A percentile compares a stretch with the other conserved stretches of the same genome.
These are phyloP conservation scores for Trichoplax adhaerens DNA, from an alignment of 37 sponge, comb jelly and placozoan genomes.

Conservation along the genomic window DNA sequence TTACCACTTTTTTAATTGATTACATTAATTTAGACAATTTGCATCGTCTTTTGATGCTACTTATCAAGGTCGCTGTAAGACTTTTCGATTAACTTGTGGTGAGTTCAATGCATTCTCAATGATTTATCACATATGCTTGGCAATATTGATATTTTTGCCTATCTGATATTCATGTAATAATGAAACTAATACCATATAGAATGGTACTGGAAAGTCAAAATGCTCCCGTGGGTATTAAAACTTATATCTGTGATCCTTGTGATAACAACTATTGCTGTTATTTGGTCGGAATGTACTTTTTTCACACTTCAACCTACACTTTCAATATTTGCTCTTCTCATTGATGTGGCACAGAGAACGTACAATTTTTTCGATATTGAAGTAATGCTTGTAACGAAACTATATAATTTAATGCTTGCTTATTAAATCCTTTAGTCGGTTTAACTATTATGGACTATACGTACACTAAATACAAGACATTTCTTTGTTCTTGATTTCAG, in stretches of 20 bases:
- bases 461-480: background rate
- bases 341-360: constrained; percentile 14
- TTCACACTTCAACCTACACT: constrained; percentile 14
- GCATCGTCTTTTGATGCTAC: constrained; percentile 11
- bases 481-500: constrained; percentile 15
- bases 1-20: no score
- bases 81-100: constrained; percentile 10
- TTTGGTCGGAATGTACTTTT: constrained; percentile 70
- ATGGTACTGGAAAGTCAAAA: constrained; percentile 62
- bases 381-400: constrained; percentile 9
- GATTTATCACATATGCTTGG: constrained; percentile 1
- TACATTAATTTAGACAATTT: constrained; percentile 9
- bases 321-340: constrained; percentile 18
- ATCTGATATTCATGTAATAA: background rate
- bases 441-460: no score
- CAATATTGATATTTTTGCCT: background rate
- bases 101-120: constrained; percentile 7
- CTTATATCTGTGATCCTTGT: constrained; percentile 19
- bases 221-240: constrained; percentile 39
- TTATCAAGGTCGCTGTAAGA: background rate
- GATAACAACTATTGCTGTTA: constrained; percentile 48
- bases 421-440: background rate
- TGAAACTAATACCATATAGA: background rate
- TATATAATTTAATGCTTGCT: background rate
- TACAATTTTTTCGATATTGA: constrained; percentile 32